Evolutionary conservation across 2,888 invertebrate species (phyloP).

Genomic region (Leistus spinibarbis): DNA sequence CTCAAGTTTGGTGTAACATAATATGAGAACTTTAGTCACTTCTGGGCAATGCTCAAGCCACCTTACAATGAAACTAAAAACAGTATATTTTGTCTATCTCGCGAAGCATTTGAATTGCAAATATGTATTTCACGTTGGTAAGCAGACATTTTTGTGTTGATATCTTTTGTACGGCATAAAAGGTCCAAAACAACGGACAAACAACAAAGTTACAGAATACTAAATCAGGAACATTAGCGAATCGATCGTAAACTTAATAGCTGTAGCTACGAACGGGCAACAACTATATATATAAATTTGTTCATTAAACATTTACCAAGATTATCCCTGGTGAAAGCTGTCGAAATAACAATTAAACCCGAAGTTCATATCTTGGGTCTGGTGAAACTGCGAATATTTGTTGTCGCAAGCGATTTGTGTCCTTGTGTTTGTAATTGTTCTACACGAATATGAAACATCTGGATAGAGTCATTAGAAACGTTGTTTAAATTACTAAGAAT

Average conservation of each 20-base stretch:
- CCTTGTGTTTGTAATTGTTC: not conserved
- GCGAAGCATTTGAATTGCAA: not conserved
- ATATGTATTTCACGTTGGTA: not conserved
- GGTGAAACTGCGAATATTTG: not conserved
- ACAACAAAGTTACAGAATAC: not conserved
- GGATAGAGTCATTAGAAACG: not conserved
- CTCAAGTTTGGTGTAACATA: no score
- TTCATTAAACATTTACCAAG: constrained; percentile 23
- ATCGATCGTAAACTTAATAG: constrained; percentile 2
- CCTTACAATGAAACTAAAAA: not conserved
- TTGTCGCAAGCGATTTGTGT: not conserved
- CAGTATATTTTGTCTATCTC: not conserved
- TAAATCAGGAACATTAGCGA: not conserved
- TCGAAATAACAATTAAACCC: constrained; percentile 27
- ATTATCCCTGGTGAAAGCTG: constrained; percentile 3
- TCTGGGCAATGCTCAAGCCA: no score
- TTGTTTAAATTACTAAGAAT: not conserved
- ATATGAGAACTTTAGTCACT: no score
- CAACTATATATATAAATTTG: constrained; percentile 14
- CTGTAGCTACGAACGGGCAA: not conserved
- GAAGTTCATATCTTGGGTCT: not conserved
- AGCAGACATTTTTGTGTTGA: not conserved
- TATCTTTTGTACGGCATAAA: not conserved
- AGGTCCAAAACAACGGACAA: not conserved
- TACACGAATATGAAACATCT: not conserved